Conservation (phyloP, 2,888 invertebrate genomes). For the Nezara viridula region DNA sequence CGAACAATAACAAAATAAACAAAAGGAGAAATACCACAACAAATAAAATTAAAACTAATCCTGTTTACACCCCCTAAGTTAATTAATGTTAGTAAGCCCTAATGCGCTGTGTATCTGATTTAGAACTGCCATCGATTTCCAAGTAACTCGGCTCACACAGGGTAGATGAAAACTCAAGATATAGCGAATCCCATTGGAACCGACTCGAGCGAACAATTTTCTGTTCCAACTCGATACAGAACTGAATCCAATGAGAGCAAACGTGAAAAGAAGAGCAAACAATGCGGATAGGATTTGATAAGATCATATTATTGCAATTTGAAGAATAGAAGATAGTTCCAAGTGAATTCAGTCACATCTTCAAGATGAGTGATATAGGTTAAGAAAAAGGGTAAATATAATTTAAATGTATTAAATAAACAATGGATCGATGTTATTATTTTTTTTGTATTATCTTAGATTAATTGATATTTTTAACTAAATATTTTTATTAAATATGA, state of each 20-base stretch:
- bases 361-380: not conserved
- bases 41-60: not conserved
- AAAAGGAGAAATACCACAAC: not conserved
- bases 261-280: not conserved
- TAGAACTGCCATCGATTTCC: not conserved
- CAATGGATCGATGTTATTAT: not conserved
- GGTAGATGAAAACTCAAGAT: not conserved
- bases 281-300: not conserved
- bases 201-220: not conserved
- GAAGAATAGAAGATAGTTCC: too few relatives aligned
- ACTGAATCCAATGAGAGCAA: not conserved
- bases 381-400: not conserved
- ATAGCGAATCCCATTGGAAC: not conserved
- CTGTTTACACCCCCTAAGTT: not conserved
- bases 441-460: not conserved
- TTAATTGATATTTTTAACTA: too few relatives aligned
- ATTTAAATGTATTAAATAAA: not conserved
- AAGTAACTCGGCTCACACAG: not conserved
- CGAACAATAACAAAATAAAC: too few relatives aligned
- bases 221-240: not conserved
- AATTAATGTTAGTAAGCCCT: not conserved
- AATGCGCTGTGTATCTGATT: not conserved
- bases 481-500: too few relatives aligned
- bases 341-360: too few relatives aligned
- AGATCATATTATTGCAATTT: not conserved